A percentile compares a stretch with the other conserved stretches of the same genome.
These are phyloP conservation scores for Hippopotamyrus pictus DNA, from an alignment of 2,797 vertebrate species.

Conservation along the genomic window DNA sequence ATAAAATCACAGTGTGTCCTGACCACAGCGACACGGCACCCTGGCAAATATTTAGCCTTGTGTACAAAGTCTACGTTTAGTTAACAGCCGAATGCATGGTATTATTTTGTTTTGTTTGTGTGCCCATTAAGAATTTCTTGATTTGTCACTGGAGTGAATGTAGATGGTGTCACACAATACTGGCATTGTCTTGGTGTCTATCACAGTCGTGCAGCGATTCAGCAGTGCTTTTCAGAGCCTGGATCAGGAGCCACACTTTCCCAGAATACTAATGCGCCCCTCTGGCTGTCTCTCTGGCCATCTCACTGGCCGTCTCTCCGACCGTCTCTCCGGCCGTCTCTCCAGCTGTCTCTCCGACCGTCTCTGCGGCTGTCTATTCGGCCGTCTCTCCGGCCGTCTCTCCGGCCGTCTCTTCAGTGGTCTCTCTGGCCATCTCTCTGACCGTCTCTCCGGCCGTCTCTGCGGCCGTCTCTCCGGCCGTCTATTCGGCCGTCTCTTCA, in stretches of 20 bases:
- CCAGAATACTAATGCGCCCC: conserved; percentile 43
- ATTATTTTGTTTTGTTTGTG: conserved; percentile 16
- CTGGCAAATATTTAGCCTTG: conserved; percentile 21
- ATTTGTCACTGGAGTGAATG: conserved; percentile 24
- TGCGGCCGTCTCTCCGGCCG: too few relatives aligned
- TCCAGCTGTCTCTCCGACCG: too few relatives aligned
- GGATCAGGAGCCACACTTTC: conserved; percentile 25
- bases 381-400: too few relatives aligned
- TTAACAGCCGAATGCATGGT: conserved; percentile 6
- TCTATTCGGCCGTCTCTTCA: too few relatives aligned
- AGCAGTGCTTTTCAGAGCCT: conserved; percentile 12
- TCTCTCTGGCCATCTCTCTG: too few relatives aligned
- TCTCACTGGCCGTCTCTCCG: not conserved
- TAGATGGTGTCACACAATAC: conserved; percentile 49
- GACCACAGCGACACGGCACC: not conserved
- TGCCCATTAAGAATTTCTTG: conserved; percentile 11
- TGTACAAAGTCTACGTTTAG: conserved; percentile 9
- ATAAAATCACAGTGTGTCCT: conserved; percentile 10
- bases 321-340: too few relatives aligned
- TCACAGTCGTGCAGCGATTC: conserved; percentile 42
- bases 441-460: too few relatives aligned
- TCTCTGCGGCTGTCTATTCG: fast-evolving
- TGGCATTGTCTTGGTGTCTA: conserved; percentile 64
- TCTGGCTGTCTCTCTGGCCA: not conserved
- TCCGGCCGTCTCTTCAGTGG: too few relatives aligned